Conservation (phyloP, 1,140 invertebrate genomes). For the Coboldia fuscipes region DNA sequence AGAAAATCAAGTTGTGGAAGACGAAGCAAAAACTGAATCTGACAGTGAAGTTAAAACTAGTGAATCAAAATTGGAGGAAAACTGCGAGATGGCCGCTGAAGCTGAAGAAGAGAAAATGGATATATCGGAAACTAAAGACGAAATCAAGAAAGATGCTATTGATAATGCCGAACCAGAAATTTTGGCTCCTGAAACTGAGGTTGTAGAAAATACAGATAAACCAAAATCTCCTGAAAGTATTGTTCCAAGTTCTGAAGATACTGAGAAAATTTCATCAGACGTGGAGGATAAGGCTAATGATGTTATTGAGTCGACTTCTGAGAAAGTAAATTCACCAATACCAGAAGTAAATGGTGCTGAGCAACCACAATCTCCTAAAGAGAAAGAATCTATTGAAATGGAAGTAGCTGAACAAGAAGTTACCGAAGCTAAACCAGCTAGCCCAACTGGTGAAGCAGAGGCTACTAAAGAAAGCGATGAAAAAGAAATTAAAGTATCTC, state of each 20-base stretch:
- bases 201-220: conserved; percentile 5
- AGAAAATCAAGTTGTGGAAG: neutral
- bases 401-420: conserved; percentile 7
- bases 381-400: conserved; percentile 5
- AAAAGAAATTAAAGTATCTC: no score
- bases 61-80: conserved; percentile 9
- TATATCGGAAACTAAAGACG: conserved; percentile 6
- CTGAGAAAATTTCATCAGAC: no score
- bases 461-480: no score
- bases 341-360: conserved; percentile 8
- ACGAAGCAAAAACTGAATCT: conserved; percentile 1
- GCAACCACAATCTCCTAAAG: conserved; percentile 2
- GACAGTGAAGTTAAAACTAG: conserved; percentile 8
- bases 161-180: conserved; percentile 5
- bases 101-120: conserved; percentile 7
- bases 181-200: conserved; percentile 7
- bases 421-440: no score
- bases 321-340: conserved; percentile 1
- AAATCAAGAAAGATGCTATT: conserved; percentile 8
- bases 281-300: no score
- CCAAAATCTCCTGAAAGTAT: conserved; percentile 2
- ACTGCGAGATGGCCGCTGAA: conserved; percentile 1
- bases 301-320: no score
- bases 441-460: no score
- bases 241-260: no score